Evolutionary conservation across 2,888 invertebrate genomes (phyloP), one percentile per base, ranked within the genome.

Genomic region (Thecophora atra): DNA sequence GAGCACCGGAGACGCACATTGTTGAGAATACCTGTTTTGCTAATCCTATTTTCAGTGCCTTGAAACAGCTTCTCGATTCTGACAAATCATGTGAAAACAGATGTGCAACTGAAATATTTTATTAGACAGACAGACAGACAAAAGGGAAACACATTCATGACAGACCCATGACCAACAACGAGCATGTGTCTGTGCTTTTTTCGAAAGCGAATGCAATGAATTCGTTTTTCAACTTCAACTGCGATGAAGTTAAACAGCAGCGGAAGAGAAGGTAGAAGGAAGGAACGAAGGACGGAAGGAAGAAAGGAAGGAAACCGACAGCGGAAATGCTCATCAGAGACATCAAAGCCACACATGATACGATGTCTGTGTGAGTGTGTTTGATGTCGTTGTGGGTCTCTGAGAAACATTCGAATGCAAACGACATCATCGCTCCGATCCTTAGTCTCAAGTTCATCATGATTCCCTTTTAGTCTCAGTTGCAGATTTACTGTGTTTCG

Each of bases 321-420:
- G 28, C 26, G 64, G 64, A 64, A 47, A 47, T 47, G 64, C 47
- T 64, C 44, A 64, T 64, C 64, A 64, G 47, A 64, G 26, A 44
- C 47, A 64, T 47, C 44, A 37, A 8, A 37, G 37, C 11, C 44
- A 44, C 47, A 47, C 13, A 42, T 37, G 42, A 42, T 37, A 19
- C 3, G 19, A 19, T 30, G 6, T 13, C 2, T 42, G 24, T 26
- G 15, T 64, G 24, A 21, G 63, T 42, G 42, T 42, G 63, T 19
- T n/a, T 64, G 64, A n/a, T n/a, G n/a, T n/a, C n/a, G n/a, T n/a
- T 26, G 42, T 30, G 19, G 15, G n/a, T 15, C 17, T 8, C 30
- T 44, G 58, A 26, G 28, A 26, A 7, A 8, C 26, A 11, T 24
- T 7, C 58, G 4, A 26, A 28, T 13, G 1, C 3, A 28, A 24